Percentiles rank a stretch among this genome's conserved stretches.
These are phyloP conservation scores for Anguilla anguilla DNA, from an alignment of 2,797 vertebrate species.

Conservation along the genomic window DNA sequence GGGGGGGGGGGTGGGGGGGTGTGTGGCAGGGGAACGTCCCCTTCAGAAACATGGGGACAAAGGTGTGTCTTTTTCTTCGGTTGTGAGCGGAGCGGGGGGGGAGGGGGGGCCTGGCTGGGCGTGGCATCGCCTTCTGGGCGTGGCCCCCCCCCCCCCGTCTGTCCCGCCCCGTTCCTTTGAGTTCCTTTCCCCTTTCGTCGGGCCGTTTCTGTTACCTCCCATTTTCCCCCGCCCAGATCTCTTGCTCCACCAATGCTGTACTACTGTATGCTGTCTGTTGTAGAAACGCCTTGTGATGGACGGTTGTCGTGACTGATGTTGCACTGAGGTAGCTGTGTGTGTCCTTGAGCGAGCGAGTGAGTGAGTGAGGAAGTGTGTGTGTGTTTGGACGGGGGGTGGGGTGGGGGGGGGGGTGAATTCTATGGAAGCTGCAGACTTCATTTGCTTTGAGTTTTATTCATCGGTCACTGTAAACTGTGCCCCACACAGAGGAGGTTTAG, in stretches of 20 bases:
- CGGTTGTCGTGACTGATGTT: slow-evolving; percentile 4
- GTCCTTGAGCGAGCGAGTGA: neutral
- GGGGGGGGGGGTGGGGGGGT: neutral
- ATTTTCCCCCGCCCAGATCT: neutral
- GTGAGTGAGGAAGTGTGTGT: neutral
- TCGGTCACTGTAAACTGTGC: slow-evolving; percentile 2
- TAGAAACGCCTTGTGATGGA: neutral
- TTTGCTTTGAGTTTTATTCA: neutral
- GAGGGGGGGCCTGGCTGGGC: neutral
- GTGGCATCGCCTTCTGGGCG: too few relatives aligned
- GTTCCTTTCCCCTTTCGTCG: neutral
- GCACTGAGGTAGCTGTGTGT: slow-evolving; percentile 9
- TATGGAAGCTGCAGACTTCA: slow-evolving; percentile 3
- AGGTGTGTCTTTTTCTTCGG: slow-evolving; percentile 47
- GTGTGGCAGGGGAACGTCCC: neutral
- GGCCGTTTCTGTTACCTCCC: neutral
- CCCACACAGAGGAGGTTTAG: neutral
- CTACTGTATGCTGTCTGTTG: slow-evolving; percentile 13
- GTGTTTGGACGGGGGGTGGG: neutral
- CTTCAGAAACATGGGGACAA: slow-evolving; percentile 37
- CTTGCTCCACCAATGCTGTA: slow-evolving; percentile 4
- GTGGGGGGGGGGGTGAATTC: neutral
- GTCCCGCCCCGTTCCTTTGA: neutral
- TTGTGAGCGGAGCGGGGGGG: neutral
- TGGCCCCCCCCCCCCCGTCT: too few relatives aligned